These are phyloP conservation scores for Campopleginae sp. DNA, from an alignment of 2,888 invertebrate species.

Conservation along the genomic window DNA sequence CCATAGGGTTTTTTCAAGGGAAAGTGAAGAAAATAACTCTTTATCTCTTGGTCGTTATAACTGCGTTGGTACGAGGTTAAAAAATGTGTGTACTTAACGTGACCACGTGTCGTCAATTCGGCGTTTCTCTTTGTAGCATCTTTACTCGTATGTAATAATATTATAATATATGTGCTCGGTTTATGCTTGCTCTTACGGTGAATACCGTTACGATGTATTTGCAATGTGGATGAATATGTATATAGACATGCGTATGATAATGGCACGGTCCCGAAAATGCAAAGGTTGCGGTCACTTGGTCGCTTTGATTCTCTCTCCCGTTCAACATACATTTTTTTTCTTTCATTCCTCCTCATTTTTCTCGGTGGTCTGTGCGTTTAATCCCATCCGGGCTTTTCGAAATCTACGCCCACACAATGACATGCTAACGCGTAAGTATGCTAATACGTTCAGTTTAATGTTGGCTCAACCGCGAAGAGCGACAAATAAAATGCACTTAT, in stretches of 20 bases:
- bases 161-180: slow-evolving; percentile 54
- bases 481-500: slow-evolving; percentile 28
- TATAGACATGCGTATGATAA: slow-evolving; percentile 25
- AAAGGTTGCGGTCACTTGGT: slow-evolving; percentile 18
- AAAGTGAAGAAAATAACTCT: slow-evolving; percentile 18
- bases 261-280: slow-evolving; percentile 25
- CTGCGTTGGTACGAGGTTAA: not conserved
- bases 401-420: slow-evolving; percentile 50
- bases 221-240: not conserved
- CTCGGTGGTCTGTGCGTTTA: not conserved
- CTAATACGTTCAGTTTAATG: slow-evolving; percentile 56
- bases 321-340: not conserved
- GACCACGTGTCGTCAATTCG: slow-evolving; percentile 49
- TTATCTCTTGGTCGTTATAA: slow-evolving; percentile 1
- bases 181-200: slow-evolving; percentile 55
- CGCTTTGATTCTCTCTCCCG: not conserved
- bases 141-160: slow-evolving; percentile 50
- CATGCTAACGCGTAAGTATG: slow-evolving; percentile 26
- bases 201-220: slow-evolving; percentile 53
- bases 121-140: slow-evolving; percentile 44
- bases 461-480: slow-evolving; percentile 26
- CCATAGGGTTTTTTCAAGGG: slow-evolving; percentile 9
- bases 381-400: slow-evolving; percentile 50
- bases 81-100: slow-evolving; percentile 34
- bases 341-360: slow-evolving; percentile 32